Conservation (phyloP, 2,113 vertebrate species). For the Natator depressus region DNA sequence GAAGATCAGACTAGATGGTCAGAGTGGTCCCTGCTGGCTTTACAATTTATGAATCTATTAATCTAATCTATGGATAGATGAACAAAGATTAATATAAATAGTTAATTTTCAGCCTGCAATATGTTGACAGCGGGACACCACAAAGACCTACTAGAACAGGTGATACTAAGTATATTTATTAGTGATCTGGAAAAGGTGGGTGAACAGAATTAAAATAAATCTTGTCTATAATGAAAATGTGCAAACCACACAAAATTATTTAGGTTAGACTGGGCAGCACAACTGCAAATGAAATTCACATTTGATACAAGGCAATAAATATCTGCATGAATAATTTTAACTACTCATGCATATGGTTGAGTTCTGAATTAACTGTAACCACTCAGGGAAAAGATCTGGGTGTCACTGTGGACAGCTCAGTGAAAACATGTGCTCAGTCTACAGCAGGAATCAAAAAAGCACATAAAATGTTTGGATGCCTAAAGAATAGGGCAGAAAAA, state of each 20-base stretch:
- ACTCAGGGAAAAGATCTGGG: background rate
- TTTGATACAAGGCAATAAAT: background rate
- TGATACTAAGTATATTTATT: background rate
- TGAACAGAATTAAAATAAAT: background rate
- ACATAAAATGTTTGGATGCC: background rate
- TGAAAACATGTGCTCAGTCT: background rate
- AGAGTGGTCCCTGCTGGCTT: conserved; percentile 14
- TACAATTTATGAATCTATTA: background rate
- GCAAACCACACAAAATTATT: background rate
- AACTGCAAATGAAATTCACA: background rate
- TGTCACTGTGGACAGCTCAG: background rate
- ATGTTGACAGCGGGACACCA: background rate
- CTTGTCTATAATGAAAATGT: conserved; percentile 7
- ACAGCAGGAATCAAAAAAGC: background rate
- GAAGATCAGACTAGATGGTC: conserved; percentile 31
- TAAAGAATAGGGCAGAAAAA: background rate
- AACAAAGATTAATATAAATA: conserved; percentile 1
- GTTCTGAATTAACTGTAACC: background rate
- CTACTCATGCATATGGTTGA: background rate
- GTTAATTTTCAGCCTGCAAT: background rate
- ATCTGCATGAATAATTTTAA: background rate
- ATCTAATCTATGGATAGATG: background rate
- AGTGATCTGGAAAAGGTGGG: background rate
- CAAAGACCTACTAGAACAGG: conserved; percentile 7
- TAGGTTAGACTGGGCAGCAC: background rate